Percentiles rank a stretch among this genome's conserved stretches.
These are phyloP conservation scores for Lochmaea capreae DNA, from an alignment of 2,888 invertebrate species.

Conservation along the genomic window DNA sequence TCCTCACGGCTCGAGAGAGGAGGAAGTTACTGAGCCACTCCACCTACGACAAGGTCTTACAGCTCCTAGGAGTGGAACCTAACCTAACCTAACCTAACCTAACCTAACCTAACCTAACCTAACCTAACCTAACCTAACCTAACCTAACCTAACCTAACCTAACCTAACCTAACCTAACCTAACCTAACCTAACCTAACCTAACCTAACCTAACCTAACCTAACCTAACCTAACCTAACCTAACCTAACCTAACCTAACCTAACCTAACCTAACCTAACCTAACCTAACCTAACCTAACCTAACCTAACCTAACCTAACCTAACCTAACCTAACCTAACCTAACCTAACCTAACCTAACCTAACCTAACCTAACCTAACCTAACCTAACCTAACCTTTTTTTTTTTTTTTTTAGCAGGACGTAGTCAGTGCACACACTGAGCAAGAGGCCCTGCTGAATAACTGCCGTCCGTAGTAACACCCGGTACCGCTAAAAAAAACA, in stretches of 20 bases:
- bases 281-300: slow-evolving; percentile 1
- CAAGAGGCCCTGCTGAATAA: background rate
- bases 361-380: no score
- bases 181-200: background rate
- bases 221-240: slow-evolving; percentile 1
- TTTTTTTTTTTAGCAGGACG: no score
- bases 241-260: slow-evolving; percentile 1
- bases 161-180: slow-evolving; percentile 2
- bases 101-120: background rate
- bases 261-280: slow-evolving; percentile 1
- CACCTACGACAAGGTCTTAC: background rate
- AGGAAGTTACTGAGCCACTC: background rate
- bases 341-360: background rate
- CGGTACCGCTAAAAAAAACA: background rate
- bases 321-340: slow-evolving; percentile 9
- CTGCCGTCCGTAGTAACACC: background rate
- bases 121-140: slow-evolving; percentile 10
- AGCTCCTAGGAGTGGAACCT: background rate
- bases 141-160: slow-evolving; percentile 12
- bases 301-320: slow-evolving; percentile 1
- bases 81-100: background rate
- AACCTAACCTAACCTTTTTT: background rate
- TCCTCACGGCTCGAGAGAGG: background rate
- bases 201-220: slow-evolving; percentile 6
- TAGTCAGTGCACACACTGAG: background rate